Percentiles rank a stretch among this genome's conserved stretches.
Evolutionary conservation across 2,888 invertebrate genomes (phyloP).

Genomic region (Bursaphelenchus okinawaensis): DNA sequence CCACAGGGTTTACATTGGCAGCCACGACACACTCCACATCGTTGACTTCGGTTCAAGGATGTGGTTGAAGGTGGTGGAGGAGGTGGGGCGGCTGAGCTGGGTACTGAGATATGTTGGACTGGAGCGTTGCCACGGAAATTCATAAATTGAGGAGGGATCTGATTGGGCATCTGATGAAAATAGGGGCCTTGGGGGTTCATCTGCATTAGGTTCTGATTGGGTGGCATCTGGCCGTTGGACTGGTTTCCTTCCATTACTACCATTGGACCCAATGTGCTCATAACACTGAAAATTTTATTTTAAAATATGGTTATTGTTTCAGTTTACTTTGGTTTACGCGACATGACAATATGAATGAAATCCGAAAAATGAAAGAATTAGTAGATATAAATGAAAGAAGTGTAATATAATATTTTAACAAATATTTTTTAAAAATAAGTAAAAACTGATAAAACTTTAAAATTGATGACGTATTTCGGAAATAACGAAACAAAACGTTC

Average conservation of each 20-base stretch:
- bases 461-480: too few relatives aligned
- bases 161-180: neutral
- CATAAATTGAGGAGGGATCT: neutral
- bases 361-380: too few relatives aligned
- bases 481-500: too few relatives aligned
- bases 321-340: too few relatives aligned
- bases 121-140: neutral
- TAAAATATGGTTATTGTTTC: too few relatives aligned
- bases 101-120: neutral
- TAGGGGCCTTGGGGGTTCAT: neutral
- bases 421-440: too few relatives aligned
- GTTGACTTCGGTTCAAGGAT: slow-evolving; percentile 40
- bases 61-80: slow-evolving; percentile 4
- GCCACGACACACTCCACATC: slow-evolving; percentile 54
- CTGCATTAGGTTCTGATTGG: neutral
- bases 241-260: neutral
- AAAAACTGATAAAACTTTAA: too few relatives aligned
- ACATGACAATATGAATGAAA: too few relatives aligned
- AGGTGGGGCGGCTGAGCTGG: neutral
- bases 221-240: neutral
- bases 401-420: too few relatives aligned
- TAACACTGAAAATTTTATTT: neutral
- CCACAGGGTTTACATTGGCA: slow-evolving; percentile 66
- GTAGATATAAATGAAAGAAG: too few relatives aligned
- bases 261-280: neutral